Evolutionary conservation across 2,797 vertebrate genomes (phyloP).

Genomic region (Leontopithecus rosalia): DNA sequence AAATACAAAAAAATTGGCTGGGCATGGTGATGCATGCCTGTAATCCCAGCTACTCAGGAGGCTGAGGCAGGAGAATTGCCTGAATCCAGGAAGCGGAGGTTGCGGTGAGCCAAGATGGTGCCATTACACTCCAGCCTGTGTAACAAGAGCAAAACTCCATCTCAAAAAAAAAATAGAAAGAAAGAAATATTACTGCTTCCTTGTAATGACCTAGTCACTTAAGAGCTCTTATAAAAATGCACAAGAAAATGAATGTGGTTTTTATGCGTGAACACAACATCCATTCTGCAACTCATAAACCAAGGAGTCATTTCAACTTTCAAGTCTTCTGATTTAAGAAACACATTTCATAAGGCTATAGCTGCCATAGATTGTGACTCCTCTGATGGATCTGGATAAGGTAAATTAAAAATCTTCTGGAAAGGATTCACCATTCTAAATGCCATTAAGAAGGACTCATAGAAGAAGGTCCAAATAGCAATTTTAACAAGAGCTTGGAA

Average conservation of each 20-base stretch:
- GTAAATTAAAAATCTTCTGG: background rate
- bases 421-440: background rate
- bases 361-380: background rate
- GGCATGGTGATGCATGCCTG: too few species aligned
- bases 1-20: too few species aligned
- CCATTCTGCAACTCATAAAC: background rate
- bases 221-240: background rate
- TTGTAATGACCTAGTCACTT: background rate
- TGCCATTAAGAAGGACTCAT: background rate
- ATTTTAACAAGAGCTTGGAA: background rate
- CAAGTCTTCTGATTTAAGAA: background rate
- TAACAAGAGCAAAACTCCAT: too few species aligned
- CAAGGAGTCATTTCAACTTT: background rate
- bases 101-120: too few species aligned
- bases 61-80: too few species aligned
- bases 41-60: too few species aligned
- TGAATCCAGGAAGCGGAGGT: too few species aligned
- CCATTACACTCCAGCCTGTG: too few species aligned
- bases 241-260: background rate
- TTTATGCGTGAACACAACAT: background rate
- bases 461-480: background rate
- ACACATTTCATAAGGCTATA: background rate
- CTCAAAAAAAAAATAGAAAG: too few species aligned
- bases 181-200: background rate
- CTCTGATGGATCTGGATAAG: background rate